These are phyloP conservation scores for Antheraea mylitta DNA, from an alignment of 1,140 invertebrate genomes.

Conservation along the genomic window DNA sequence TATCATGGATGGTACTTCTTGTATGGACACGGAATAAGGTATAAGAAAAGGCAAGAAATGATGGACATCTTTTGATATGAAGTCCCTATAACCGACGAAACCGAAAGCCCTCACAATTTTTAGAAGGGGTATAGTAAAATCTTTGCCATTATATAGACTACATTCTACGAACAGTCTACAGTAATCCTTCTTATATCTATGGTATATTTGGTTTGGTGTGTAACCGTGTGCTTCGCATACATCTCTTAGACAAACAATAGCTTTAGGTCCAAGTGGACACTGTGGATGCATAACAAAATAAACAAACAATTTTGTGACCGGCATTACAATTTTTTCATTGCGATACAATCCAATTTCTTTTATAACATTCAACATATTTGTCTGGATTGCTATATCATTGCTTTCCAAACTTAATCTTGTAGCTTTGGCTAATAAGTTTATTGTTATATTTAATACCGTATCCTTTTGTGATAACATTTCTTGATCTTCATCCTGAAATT, in stretches of 20 bases:
- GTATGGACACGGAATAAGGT: conserved; percentile 75
- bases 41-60: conserved; percentile 82
- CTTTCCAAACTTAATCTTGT: conserved; percentile 76
- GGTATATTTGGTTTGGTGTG: conserved; percentile 82
- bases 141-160: conserved; percentile 76
- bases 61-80: conserved; percentile 80
- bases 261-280: conserved; percentile 81
- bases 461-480: conserved; percentile 59
- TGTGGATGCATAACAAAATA: conserved; percentile 83
- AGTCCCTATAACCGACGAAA: conserved; percentile 80
- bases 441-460: conserved; percentile 72
- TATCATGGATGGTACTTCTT: conserved; percentile 78
- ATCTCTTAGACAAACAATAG: conserved; percentile 80
- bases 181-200: conserved; percentile 83
- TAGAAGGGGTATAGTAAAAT: conserved; percentile 75
- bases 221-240: conserved; percentile 80
- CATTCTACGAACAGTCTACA: conserved; percentile 81
- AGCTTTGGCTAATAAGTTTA: conserved; percentile 73
- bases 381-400: conserved; percentile 77
- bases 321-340: conserved; percentile 75
- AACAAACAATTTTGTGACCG: conserved; percentile 80
- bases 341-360: conserved; percentile 72
- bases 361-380: conserved; percentile 77
- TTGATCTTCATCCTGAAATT: conserved; percentile 35
- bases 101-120: conserved; percentile 80